Evolutionary conservation across 92 coral and sea anemone genomes (phyloP), one percentile per base, ranked within the genome.

Genomic region (Paragorgia papillata): DNA sequence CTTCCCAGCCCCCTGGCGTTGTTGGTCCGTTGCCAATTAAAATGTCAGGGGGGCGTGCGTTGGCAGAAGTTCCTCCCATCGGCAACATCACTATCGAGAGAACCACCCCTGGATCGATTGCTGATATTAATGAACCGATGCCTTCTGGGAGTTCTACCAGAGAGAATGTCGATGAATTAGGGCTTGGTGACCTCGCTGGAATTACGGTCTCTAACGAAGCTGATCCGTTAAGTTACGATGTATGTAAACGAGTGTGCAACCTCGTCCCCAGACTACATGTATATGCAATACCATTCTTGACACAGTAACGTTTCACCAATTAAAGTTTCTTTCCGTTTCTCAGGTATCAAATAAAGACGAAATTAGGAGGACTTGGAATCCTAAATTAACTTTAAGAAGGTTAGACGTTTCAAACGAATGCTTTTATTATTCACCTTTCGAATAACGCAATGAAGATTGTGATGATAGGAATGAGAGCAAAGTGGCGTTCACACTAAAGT

Each of bases 161-260:
- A 26, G 98, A 88, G 18, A 91, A 92, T 0, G 76, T 89, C 58
- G 98, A 94, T 30, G 88, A 79, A 76, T 80, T 94, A 13, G 98
- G 97, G 12, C 89, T 94, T 35, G 98, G 98, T 71, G 98, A 94
- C 79, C 84, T 94, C 24, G 98, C 98, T n/a, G 91, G 92, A 41
- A 76, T 94, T 22, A 94, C 98, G 17, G 97, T 94, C 2, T 84
- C 91, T 24, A 94, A 94, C 63, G 98, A 94, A 71, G 98, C 98
- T 0, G 98, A 94, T 69, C 91, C 98, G 10, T 86, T 94, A 15
- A 81, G 88, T 14, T 94, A 94, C 68, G 97, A 94, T 75, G 98
- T 94, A 64, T 15, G 92, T 78, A 19, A 17, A 46, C 1, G 12
- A 19, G n/a, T 53, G 20, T 65, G 24, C 12, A 33, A 4, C 43